These are phyloP conservation scores for Megaleporinus macrocephalus DNA, from an alignment of 2,113 vertebrate genomes.

Conservation along the genomic window DNA sequence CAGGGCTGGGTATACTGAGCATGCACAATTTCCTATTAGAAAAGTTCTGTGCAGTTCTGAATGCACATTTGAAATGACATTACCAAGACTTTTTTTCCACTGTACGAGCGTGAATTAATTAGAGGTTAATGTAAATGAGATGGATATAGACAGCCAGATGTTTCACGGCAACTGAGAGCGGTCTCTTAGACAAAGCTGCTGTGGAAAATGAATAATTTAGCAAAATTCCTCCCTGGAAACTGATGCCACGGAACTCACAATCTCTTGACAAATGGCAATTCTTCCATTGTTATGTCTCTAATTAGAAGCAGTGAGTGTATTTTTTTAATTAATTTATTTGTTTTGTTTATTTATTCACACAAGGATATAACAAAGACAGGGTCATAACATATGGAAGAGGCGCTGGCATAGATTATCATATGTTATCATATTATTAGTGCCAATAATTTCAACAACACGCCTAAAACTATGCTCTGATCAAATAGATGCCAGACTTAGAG, in stretches of 20 bases:
- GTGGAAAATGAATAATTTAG: neutral
- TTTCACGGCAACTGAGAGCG: constrained; percentile 26
- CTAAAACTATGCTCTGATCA: neutral
- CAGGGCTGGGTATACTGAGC: too few species aligned
- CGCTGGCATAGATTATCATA: neutral
- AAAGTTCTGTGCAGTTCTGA: neutral
- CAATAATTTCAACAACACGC: neutral
- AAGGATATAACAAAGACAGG: neutral
- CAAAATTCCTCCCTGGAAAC: neutral
- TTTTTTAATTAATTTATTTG: too few species aligned
- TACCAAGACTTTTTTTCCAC: neutral
- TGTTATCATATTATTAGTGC: neutral
- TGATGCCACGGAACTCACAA: neutral
- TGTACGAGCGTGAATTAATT: constrained; percentile 47
- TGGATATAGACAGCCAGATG: constrained; percentile 50
- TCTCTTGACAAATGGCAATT: constrained; percentile 12
- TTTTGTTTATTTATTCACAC: neutral
- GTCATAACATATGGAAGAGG: neutral
- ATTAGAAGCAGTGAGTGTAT: neutral
- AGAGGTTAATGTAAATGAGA: constrained; percentile 56
- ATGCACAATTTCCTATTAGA: neutral
- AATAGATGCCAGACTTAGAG: neutral
- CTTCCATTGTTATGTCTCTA: neutral
- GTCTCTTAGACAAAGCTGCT: neutral
- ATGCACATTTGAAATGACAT: neutral